phyloP scores from a whole-genome alignment of 1,140 invertebrate species.

The Trachymyrmex cornetzi region DNA sequence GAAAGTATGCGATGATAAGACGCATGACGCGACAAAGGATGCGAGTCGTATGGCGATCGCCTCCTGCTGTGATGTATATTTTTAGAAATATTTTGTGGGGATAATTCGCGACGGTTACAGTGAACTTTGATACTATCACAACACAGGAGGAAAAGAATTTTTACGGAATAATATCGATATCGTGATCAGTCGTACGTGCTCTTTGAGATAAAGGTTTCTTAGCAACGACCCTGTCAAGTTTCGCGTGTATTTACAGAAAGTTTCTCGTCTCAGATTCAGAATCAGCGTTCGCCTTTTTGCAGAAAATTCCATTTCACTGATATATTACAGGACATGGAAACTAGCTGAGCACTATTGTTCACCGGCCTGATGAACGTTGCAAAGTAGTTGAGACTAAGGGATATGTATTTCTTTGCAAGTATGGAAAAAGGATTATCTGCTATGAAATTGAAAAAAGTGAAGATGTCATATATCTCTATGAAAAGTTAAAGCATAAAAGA shows the following conservation, averaged over 20 bases:
- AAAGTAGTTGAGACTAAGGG: neutral
- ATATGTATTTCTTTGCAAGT: neutral
- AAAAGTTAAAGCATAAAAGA: neutral
- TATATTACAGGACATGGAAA: conserved; percentile 39
- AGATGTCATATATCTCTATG: neutral
- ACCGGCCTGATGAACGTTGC: neutral
- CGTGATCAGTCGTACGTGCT: conserved; percentile 57
- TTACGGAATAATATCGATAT: conserved; percentile 65
- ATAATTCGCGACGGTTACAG: conserved; percentile 74
- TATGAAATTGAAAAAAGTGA: neutral
- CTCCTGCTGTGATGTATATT: conserved; percentile 63
- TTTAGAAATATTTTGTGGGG: conserved; percentile 75
- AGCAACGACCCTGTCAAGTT: conserved; percentile 27
- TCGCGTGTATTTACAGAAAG: conserved; percentile 48
- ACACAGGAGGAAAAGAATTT: conserved; percentile 33
- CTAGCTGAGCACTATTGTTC: neutral
- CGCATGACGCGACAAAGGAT: conserved; percentile 10
- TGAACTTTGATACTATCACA: neutral
- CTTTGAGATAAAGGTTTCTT: conserved; percentile 23
- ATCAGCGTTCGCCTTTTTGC: neutral
- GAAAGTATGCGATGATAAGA: conserved; percentile 1
- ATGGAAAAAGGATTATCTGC: neutral
- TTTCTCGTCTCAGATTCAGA: conserved; percentile 25
- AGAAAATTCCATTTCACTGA: conserved; percentile 47
- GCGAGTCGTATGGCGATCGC: conserved; percentile 15